Conservation (phyloP, 2,888 invertebrate species). For the Rambutsinella grinnellia region DNA sequence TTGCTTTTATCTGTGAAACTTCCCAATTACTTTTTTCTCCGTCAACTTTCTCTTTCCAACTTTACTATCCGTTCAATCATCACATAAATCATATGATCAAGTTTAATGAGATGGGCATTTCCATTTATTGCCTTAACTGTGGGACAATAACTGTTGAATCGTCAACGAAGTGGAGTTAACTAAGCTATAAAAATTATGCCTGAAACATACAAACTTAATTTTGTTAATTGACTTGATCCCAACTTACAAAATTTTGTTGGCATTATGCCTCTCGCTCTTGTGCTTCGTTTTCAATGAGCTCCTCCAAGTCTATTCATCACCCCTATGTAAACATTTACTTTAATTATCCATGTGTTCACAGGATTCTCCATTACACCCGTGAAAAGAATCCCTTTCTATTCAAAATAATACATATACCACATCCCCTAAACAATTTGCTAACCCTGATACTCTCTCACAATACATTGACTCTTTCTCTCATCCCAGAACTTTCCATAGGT, state of each 20-base stretch:
- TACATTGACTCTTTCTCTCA: neutral
- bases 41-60: neutral
- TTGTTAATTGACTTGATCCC: neutral
- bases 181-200: neutral
- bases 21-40: no score
- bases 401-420: no score
- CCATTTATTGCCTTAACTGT: neutral
- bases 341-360: neutral
- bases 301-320: neutral
- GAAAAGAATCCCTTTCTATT: neutral
- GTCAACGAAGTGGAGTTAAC: neutral
- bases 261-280: neutral
- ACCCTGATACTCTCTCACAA: neutral
- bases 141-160: neutral
- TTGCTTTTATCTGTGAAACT: no score
- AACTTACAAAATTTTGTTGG: neutral
- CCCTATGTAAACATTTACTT: neutral
- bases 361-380: no score
- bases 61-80: neutral
- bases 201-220: neutral
- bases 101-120: no score
- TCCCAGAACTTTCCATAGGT: neutral
- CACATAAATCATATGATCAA: neutral
- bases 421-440: no score
- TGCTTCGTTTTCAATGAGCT: neutral